Base-by-base conservation (phyloP, 2,888 invertebrate species). In the Apoda limacodes region DNA sequence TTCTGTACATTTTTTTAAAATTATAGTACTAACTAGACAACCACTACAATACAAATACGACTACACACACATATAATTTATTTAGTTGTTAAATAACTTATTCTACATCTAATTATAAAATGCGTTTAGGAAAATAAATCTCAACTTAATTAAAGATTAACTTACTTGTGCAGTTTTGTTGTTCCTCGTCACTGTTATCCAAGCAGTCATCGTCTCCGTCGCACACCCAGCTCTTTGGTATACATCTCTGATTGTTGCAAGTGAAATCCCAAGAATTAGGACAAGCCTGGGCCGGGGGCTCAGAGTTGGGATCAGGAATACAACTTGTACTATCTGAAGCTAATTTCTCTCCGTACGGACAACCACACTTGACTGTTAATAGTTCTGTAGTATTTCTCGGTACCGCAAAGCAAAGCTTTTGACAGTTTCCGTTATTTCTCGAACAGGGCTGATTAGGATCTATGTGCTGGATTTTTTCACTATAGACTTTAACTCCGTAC, bases 161-260 rank as follows among this genome's bases (percentile, higher is more conserved):
- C 88, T 85, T 61, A 90, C 92, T 93, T 31, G 94, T 95, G 61
- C 97, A 98, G 53, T 96, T 95, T 58, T 93, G 93, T 58, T 93
- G 93, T 69, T 92, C 90, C 65, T 97, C 97, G 57, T 97, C 97
- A 32, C 95, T 94, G 70, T 95, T 93, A 58, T 98, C 97, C 48
- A 96, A 75, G 52, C 98, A 98, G 60, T 98, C 97, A 55, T 97
- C 93, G 50, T 97, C 97, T 0, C 95, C 96, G 59, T 97, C 96
- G 60, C 97, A 97, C 2, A 95, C 90, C 96, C 96, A 97, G 5
- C 92, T 91, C 60, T 93, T 93, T 0, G 95, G 94, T 29, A 96
- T 93, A 56, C 95, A 95, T 14, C 93, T 75, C 58, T 95, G 93
- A 65, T 96, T 96, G 49, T 88, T 88, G 60, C 98, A 98, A 0